A percentile compares a stretch with the other conserved stretches of the same genome.
Conservation (phyloP, 2,113 vertebrate species). For the Pithys albifrons region DNA sequence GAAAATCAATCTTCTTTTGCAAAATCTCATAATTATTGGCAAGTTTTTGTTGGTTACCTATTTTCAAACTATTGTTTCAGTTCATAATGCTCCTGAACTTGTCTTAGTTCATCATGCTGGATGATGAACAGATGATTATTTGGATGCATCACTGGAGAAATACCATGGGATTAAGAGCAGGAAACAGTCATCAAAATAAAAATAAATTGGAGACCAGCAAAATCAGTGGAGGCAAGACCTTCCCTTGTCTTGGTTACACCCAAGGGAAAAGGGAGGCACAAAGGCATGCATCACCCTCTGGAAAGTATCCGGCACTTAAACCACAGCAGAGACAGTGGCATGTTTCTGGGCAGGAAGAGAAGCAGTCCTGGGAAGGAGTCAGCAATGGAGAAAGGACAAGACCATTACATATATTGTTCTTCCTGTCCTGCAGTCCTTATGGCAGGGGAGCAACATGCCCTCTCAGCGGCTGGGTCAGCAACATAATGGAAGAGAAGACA, state of each 20-base stretch:
- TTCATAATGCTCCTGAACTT: neutral
- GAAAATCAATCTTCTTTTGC: neutral
- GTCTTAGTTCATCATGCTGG: neutral
- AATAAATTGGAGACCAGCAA: neutral
- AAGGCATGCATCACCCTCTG: accelerated
- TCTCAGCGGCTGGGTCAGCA: neutral
- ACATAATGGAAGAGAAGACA: accelerated
- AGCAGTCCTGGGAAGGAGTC: neutral
- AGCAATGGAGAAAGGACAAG: neutral
- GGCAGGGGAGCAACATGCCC: neutral
- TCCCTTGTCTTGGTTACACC: neutral
- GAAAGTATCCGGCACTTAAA: neutral
- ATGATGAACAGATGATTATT: neutral
- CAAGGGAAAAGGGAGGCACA: neutral
- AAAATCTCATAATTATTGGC: neutral
- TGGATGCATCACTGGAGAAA: neutral
- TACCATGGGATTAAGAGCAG: neutral
- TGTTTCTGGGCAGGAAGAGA: neutral
- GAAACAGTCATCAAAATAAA: neutral
- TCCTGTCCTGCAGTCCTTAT: neutral
- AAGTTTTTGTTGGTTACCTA: neutral
- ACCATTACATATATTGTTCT: accelerated
- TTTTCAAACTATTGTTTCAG: neutral
- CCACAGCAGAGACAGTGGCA: neutral
- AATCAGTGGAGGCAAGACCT: neutral